Percentiles rank a stretch among this genome's conserved stretches.
Conservation (phyloP, 2,888 invertebrate species). For the Desoria tigrina region DNA sequence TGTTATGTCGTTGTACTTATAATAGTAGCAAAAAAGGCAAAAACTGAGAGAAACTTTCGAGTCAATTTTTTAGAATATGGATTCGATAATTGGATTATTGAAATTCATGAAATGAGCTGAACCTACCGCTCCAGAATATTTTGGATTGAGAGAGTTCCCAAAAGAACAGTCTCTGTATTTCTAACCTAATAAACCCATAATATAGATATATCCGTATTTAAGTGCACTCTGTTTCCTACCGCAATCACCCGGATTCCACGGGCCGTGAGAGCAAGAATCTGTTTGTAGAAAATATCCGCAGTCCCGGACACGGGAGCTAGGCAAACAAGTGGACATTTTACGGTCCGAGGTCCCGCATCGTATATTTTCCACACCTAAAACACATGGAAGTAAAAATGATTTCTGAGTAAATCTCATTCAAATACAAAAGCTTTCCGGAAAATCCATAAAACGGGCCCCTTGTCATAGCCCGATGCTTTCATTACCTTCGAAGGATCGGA, state of each 20-base stretch:
- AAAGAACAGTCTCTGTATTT: no score
- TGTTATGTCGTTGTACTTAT: no score
- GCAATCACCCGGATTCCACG: constrained; percentile 81
- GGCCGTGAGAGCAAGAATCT: constrained; percentile 75
- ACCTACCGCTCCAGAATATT: no score
- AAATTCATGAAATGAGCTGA: no score
- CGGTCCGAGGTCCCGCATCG: constrained; percentile 80
- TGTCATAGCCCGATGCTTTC: neutral
- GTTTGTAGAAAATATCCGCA: constrained; percentile 82
- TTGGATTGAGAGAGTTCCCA: no score
- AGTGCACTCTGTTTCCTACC: no score
- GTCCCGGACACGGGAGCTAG: constrained; percentile 86
- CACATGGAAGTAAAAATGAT: neutral
- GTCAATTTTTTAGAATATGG: no score
- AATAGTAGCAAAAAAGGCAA: no score
- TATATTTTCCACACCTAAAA: constrained; percentile 78
- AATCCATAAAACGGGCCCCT: neutral
- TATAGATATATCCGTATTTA: no score
- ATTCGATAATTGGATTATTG: no score
- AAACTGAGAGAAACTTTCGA: no score
- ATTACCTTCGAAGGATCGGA: constrained; percentile 73
- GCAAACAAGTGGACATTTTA: constrained; percentile 77
- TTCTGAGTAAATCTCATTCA: neutral
- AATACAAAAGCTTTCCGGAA: neutral
- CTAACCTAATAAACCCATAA: constrained; percentile 17